These are phyloP conservation scores for Heliconius charithonia DNA, from an alignment of 2,888 invertebrate genomes.

Conservation along the genomic window DNA sequence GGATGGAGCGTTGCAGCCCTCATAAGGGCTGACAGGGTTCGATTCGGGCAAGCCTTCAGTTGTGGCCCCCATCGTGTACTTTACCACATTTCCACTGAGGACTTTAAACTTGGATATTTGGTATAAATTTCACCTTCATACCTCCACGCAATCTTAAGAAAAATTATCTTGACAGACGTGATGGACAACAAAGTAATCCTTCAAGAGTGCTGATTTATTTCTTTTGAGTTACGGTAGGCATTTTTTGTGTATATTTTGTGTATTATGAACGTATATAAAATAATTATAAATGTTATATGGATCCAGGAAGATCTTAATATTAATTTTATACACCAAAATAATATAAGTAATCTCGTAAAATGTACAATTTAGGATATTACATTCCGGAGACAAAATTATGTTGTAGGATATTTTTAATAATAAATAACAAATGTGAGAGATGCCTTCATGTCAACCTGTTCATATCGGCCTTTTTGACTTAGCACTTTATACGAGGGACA, in stretches of 20 bases:
- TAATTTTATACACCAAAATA: not conserved
- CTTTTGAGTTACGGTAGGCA: too few species aligned
- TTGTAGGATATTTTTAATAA: conserved; percentile 70
- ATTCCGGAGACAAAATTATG: conserved; percentile 63
- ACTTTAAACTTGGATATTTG: too few species aligned
- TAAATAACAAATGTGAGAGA: conserved; percentile 79
- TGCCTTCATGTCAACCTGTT: conserved; percentile 71
- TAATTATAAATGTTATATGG: not conserved
- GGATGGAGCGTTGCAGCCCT: too few species aligned
- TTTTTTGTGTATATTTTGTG: not conserved
- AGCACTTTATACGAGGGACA: conserved; percentile 30
- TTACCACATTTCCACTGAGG: too few species aligned
- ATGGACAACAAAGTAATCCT: too few species aligned
- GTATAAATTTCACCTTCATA: too few species aligned
- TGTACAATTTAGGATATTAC: conserved; percentile 26
- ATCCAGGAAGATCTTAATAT: not conserved
- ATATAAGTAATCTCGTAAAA: conserved; percentile 6
- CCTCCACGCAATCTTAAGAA: too few species aligned
- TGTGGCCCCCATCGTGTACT: too few species aligned
- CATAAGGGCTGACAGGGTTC: too few species aligned
- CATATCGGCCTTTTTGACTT: conserved; percentile 53
- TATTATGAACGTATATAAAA: not conserved
- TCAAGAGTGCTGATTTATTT: too few species aligned
- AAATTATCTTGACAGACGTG: too few species aligned
- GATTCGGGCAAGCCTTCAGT: too few species aligned